Evolutionary conservation across 2,888 invertebrate genomes (phyloP).

Genomic region (Noctuana brunneofusca): DNA sequence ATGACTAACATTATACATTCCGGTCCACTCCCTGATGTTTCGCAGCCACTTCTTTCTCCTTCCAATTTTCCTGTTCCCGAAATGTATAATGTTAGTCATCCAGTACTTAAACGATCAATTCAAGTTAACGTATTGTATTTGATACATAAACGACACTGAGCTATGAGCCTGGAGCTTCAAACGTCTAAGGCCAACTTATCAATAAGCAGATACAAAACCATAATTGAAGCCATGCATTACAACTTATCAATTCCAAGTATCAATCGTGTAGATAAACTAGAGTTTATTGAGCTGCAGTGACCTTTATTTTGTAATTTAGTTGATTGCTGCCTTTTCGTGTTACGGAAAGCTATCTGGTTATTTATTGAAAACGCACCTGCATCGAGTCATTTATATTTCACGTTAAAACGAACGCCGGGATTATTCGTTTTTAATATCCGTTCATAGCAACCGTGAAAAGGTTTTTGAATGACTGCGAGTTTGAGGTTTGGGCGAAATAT

Average conservation of each 20-base stretch:
- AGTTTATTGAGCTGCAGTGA: conserved; percentile 34
- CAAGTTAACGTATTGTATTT: conserved; percentile 1
- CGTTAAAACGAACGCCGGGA: conserved; percentile 31
- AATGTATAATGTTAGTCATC: neutral
- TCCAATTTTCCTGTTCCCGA: too few species aligned
- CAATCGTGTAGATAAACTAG: conserved; percentile 23
- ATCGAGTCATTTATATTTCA: conserved; percentile 42
- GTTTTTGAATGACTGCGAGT: conserved; percentile 21
- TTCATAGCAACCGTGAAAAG: conserved; percentile 31
- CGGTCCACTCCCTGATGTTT: too few species aligned
- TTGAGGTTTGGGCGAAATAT: conserved; percentile 33
- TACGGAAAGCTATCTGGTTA: conserved; percentile 38
- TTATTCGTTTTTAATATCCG: conserved; percentile 35
- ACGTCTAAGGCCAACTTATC: neutral
- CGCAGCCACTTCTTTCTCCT: too few species aligned
- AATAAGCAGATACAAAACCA: conserved; percentile 9
- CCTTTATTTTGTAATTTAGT: conserved; percentile 40
- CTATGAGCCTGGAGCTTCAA: neutral
- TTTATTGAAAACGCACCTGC: conserved; percentile 48
- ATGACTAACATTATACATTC: too few species aligned
- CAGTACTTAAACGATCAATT: neutral
- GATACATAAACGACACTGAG: conserved; percentile 14
- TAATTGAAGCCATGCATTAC: conserved; percentile 24
- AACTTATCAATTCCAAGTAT: conserved; percentile 31
- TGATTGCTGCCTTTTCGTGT: conserved; percentile 37